Evolutionary conservation across 2,113 vertebrate genomes (phyloP).

Genomic region (Murina feae): DNA sequence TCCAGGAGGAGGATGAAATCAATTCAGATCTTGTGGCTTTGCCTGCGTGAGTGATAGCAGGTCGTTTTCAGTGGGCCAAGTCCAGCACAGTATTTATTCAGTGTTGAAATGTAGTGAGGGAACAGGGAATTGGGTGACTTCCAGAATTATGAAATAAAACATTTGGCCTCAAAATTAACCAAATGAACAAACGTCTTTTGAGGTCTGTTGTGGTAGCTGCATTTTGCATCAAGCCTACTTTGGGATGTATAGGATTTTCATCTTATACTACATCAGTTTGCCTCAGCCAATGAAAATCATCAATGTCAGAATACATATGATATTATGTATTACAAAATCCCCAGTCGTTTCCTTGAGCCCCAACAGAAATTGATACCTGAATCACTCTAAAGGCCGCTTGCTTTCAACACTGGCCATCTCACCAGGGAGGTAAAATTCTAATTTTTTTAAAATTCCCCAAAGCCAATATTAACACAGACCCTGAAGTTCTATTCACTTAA

Average conservation of each 20-base stretch:
- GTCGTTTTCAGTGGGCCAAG: conserved; percentile 56
- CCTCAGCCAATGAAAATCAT: conserved; percentile 45
- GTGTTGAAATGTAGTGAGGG: conserved; percentile 59
- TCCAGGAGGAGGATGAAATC: conserved; percentile 56
- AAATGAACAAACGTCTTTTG: conserved; percentile 65
- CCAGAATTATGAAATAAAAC: conserved; percentile 71
- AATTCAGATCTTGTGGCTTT: conserved; percentile 45
- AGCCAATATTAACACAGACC: not conserved
- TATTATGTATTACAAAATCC: conserved; percentile 21
- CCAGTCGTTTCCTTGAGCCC: not conserved
- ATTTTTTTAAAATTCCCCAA: not conserved
- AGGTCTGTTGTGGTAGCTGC: conserved; percentile 60
- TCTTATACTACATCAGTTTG: not conserved
- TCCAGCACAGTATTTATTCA: conserved; percentile 62
- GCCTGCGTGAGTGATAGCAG: conserved; percentile 61
- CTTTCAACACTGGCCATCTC: conserved; percentile 40
- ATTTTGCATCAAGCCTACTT: conserved; percentile 50
- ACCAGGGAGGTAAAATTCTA: not conserved
- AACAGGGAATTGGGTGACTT: conserved; percentile 60
- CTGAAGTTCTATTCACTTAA: conserved; percentile 36
- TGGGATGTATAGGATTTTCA: conserved; percentile 25
- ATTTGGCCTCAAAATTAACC: conserved; percentile 65
- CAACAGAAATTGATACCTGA: conserved; percentile 48
- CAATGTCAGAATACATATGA: conserved; percentile 30
- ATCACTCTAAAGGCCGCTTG: conserved; percentile 28